Percentiles rank a stretch among this genome's conserved stretches.
phyloP scores from a whole-genome alignment of 2,888 invertebrate species.

The Nysson spinosus region DNA sequence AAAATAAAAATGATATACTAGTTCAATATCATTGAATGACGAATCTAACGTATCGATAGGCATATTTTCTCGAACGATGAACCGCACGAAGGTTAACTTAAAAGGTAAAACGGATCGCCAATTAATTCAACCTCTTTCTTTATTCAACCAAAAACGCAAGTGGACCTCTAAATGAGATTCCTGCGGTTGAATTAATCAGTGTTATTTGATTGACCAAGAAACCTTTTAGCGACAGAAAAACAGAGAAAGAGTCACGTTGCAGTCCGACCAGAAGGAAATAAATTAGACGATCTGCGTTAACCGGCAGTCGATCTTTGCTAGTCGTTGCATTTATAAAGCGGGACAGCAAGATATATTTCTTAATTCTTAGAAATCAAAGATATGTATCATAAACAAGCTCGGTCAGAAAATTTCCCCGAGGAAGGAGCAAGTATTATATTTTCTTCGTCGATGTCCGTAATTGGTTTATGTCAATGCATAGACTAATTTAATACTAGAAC shows the following conservation, averaged over 20 bases:
- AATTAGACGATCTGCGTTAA: not conserved
- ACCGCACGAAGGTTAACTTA: not conserved
- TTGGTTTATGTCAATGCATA: too few species aligned
- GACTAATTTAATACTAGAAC: too few species aligned
- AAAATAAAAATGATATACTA: too few species aligned
- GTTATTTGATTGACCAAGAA: not conserved
- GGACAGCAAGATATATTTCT: not conserved
- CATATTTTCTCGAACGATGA: not conserved
- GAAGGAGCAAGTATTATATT: too few species aligned
- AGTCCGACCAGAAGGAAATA: conserved; percentile 5
- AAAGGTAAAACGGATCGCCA: not conserved
- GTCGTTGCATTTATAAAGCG: not conserved
- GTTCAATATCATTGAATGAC: too few species aligned
- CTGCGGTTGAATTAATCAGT: not conserved
- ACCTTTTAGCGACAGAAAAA: conserved; percentile 5
- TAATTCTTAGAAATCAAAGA: too few species aligned
- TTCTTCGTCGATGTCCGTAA: too few species aligned
- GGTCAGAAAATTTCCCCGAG: too few species aligned
- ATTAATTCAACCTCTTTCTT: conserved; percentile 7
- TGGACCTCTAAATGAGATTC: conserved; percentile 3
- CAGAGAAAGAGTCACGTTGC: conserved; percentile 2
- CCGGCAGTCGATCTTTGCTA: not conserved
- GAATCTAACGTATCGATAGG: not conserved
- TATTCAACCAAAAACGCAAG: not conserved
- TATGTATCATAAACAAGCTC: too few species aligned